Conservation (phyloP, 2,797 vertebrate species). For the Tokudaia tokunoshimensis region DNA sequence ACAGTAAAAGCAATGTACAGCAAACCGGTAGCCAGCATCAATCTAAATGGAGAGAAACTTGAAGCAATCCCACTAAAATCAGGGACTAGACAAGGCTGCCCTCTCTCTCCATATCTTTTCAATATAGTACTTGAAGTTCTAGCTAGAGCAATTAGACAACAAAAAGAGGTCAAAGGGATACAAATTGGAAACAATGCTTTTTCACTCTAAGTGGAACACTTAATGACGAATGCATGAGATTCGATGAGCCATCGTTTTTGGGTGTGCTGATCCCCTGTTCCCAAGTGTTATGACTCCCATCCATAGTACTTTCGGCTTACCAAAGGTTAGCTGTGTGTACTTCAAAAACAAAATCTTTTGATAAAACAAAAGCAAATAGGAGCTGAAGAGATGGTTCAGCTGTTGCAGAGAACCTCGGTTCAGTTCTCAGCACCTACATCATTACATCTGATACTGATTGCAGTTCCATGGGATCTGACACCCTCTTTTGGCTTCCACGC, state of each 20-base stretch:
- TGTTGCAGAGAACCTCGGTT: neutral
- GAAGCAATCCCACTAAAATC: no score
- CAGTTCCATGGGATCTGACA: neutral
- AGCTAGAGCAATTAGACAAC: no score
- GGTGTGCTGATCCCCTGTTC: neutral
- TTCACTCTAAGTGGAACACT: neutral
- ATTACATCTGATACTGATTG: neutral
- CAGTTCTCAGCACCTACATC: neutral
- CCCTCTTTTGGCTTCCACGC: neutral
- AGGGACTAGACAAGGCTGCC: no score
- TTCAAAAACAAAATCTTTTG: neutral
- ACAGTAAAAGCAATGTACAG: no score
- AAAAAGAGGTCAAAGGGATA: no score
- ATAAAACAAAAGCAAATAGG: neutral
- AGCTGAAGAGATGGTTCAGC: neutral
- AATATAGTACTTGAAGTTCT: no score
- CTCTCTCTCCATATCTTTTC: no score
- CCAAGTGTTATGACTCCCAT: neutral
- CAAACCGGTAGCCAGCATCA: no score
- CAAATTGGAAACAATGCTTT: no score
- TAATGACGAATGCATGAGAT: neutral
- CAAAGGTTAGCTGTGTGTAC: conserved; percentile 18
- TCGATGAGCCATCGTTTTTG: neutral
- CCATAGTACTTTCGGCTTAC: conserved; percentile 33
- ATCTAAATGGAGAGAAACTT: no score